Base-by-base conservation (phyloP, 2,888 invertebrate genomes). In the Saturnia japonica region DNA sequence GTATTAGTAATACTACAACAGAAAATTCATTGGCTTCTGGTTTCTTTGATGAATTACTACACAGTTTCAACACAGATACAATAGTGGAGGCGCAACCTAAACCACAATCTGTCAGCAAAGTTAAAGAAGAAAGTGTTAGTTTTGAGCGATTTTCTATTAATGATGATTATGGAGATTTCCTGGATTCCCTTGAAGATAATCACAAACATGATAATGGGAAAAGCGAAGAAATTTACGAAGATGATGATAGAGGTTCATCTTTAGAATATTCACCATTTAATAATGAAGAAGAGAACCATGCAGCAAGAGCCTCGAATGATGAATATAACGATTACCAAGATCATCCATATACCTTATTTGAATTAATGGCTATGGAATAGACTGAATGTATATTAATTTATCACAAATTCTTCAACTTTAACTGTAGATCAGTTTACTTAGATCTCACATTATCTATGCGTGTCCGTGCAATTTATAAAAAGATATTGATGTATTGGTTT, bases 351-450 rank as follows among this genome's bases (percentile, higher is more conserved):
- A 91, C 87, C 78, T 85, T 93, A 79, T 80, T 93, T 82, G 92
- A 92, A 84, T 79, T 93, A 80, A 89, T 93, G 88, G 87, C 88
- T 80, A 91, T 92, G 90, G 89, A 91, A 83, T 93, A 91, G 89
- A 89, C 88, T 90, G 88, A 90, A 75, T 73, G 76, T 73, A 68
- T 73, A 68, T 51, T 25, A 62, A 47, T 64, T 47, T 51, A 66
- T 51, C 54, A 69, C 40, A 47, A 64, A 70, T 42, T 54, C 34
- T 68, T 64, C 71, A 69, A 67, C 71, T 71, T 71, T 71, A 71
- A 71, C 54, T 75, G 72, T 74, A 70, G 76, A 57, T 69, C 75
- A 71, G 77, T 75, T 76, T 72, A 77, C 73, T 74, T 76, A 77
- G 82, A 82, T 82, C 83, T 83, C 84, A 82, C 64, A 47, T 68